Evolutionary conservation across 1,140 invertebrate genomes (phyloP).

Genomic region (Aradophagus sp.): DNA sequence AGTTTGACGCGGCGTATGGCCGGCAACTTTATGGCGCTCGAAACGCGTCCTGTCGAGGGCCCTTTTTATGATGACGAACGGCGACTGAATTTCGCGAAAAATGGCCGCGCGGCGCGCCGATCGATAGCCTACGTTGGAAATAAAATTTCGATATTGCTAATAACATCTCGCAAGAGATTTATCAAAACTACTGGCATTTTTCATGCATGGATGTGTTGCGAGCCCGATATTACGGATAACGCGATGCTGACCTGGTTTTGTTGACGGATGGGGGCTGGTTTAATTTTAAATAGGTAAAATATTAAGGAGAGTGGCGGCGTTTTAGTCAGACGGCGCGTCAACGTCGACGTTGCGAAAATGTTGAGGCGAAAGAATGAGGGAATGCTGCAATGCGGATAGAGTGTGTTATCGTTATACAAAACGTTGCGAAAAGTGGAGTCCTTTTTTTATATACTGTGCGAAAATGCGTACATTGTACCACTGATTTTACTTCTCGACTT

Average conservation of each 20-base stretch:
- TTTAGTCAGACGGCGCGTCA: no score
- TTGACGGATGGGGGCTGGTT: no score
- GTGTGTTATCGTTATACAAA: no score
- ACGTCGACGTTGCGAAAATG: not conserved
- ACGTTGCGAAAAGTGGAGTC: no score
- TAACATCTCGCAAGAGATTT: constrained; percentile 48
- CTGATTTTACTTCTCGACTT: no score
- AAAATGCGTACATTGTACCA: no score
- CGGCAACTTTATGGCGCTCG: constrained; percentile 37
- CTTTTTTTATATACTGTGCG: no score
- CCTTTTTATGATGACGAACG: constrained; percentile 64
- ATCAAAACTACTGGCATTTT: constrained; percentile 33
- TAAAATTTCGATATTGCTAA: constrained; percentile 45
- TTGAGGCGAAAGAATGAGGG: not conserved
- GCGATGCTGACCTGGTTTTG: no score
- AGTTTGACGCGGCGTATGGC: constrained; percentile 26
- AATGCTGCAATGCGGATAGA: no score
- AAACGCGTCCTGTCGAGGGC: constrained; percentile 44
- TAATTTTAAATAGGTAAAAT: not conserved
- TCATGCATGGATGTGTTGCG: constrained; percentile 9
- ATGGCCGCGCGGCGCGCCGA: constrained; percentile 21
- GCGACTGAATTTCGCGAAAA: constrained; percentile 49
- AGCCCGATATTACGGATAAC: no score
- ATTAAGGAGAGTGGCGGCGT: not conserved
- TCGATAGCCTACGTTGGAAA: constrained; percentile 16